A percentile compares a stretch with the other conserved stretches of the same genome.
Conservation (phyloP, 1,140 invertebrate genomes). For the Meloidogyne chitwoodi region DNA sequence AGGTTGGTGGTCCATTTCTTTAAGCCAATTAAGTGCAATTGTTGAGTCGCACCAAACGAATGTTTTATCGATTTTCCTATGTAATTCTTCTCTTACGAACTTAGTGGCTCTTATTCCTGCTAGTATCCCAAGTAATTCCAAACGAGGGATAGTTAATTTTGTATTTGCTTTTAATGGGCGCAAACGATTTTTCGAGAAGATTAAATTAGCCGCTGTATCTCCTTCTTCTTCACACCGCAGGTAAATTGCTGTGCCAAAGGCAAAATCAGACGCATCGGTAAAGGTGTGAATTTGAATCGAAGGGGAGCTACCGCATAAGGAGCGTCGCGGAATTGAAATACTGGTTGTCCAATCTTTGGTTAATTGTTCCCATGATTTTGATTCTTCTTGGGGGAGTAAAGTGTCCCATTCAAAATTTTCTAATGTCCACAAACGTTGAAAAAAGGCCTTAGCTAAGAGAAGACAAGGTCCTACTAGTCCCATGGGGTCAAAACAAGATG, state of each 20-base stretch:
- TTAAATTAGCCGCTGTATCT: not conserved
- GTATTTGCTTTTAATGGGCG: not conserved
- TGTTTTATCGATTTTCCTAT: not conserved
- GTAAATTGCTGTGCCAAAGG: not conserved
- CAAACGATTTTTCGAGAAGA: not conserved
- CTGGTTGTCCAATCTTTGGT: not conserved
- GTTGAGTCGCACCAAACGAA: not conserved
- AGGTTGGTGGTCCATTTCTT: not conserved
- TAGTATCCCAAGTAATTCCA: not conserved
- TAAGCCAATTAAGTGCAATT: not conserved
- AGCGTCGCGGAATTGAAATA: not conserved
- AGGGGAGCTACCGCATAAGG: no score
- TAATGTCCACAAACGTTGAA: slow-evolving; percentile 19
- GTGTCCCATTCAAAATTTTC: slow-evolving; percentile 9
- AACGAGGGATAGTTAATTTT: not conserved
- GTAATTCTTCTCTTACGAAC: not conserved
- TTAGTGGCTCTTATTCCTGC: not conserved
- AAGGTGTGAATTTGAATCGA: not conserved
- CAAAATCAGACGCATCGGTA: not conserved
- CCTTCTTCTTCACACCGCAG: not conserved
- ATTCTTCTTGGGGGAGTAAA: not conserved
- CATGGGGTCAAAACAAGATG: slow-evolving; percentile 20
- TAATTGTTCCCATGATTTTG: not conserved
- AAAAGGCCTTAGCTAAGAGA: slow-evolving; percentile 4
- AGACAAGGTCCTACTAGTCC: not conserved